A percentile compares a stretch with the other conserved stretches of the same genome.
Evolutionary conservation across 2,888 invertebrate species (phyloP).

Genomic region (Lepidocyrtinus sp.): DNA sequence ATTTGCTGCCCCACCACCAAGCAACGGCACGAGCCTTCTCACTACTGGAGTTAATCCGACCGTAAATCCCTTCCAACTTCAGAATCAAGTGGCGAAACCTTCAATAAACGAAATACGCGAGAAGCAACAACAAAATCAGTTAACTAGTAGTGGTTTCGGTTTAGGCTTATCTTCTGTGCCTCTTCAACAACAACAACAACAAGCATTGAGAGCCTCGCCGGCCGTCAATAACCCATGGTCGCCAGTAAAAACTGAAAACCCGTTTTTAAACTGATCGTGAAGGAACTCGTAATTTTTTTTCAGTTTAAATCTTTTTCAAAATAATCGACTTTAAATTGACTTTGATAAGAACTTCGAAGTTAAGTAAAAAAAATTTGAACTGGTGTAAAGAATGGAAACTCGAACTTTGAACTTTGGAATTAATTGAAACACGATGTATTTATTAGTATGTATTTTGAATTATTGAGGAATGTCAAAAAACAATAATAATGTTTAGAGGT

Average conservation of each 20-base stretch:
- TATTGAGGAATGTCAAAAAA: slow-evolving; percentile 6
- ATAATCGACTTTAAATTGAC: background rate
- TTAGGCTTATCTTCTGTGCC: slow-evolving; percentile 28
- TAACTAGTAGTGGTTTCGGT: slow-evolving; percentile 43
- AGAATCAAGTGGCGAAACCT: slow-evolving; percentile 66
- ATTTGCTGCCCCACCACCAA: slow-evolving; percentile 61
- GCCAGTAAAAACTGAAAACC: slow-evolving; percentile 69
- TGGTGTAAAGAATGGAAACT: background rate
- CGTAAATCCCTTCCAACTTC: slow-evolving; percentile 69
- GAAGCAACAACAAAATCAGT: slow-evolving; percentile 67
- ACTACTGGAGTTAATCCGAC: slow-evolving; percentile 55
- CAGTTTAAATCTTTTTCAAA: slow-evolving; percentile 3
- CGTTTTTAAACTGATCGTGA: slow-evolving; percentile 61
- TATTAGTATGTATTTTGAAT: slow-evolving; percentile 11
- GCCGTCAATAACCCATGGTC: slow-evolving; percentile 70
- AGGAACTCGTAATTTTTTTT: slow-evolving; percentile 17
- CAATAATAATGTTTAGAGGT: no score
- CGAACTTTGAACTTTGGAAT: background rate
- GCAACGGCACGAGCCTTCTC: slow-evolving; percentile 48
- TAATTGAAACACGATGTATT: slow-evolving; percentile 13
- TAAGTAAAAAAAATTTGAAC: background rate
- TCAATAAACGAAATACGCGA: slow-evolving; percentile 69
- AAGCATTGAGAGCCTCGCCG: slow-evolving; percentile 22
- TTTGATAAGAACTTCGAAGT: background rate
- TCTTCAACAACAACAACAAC: slow-evolving; percentile 36